Conservation (phyloP, 2,888 invertebrate species). For the Sturmia bella region DNA sequence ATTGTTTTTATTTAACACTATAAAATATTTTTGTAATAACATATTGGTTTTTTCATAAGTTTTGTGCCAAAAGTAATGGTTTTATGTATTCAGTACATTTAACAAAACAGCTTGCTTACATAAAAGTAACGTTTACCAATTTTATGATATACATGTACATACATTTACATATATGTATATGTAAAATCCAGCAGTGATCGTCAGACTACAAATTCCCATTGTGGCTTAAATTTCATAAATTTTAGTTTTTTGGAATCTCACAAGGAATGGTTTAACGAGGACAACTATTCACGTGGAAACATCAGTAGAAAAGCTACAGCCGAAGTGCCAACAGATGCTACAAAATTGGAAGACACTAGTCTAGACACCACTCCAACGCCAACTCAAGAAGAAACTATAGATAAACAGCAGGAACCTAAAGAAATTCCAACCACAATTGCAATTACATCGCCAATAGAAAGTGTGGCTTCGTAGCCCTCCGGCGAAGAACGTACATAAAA, state of each 20-base stretch:
- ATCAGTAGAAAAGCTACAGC: conserved; percentile 23
- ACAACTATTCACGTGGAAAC: conserved; percentile 83
- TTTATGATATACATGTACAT: neutral
- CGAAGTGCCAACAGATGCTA: conserved; percentile 32
- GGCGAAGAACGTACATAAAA: neutral
- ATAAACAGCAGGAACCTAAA: conserved; percentile 5
- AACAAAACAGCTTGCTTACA: neutral
- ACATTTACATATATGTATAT: too few species aligned
- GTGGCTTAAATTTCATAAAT: conserved; percentile 5
- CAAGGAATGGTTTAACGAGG: conserved; percentile 91
- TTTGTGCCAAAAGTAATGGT: conserved; percentile 5
- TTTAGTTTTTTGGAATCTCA: conserved; percentile 89
- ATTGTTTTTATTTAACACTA: too few species aligned
- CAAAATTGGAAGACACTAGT: conserved; percentile 44
- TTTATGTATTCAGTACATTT: neutral
- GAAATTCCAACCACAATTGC: conserved; percentile 23
- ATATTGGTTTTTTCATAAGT: neutral
- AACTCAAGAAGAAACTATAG: neutral
- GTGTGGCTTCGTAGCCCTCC: conserved; percentile 43
- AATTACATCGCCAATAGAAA: conserved; percentile 32
- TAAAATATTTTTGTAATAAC: too few species aligned
- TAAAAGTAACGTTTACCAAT: neutral
- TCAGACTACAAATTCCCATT: neutral
- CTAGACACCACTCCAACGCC: neutral
- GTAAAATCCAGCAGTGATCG: too few species aligned